These are phyloP conservation scores for Thereva nobilitata DNA, from an alignment of 2,888 invertebrate species.

Conservation along the genomic window DNA sequence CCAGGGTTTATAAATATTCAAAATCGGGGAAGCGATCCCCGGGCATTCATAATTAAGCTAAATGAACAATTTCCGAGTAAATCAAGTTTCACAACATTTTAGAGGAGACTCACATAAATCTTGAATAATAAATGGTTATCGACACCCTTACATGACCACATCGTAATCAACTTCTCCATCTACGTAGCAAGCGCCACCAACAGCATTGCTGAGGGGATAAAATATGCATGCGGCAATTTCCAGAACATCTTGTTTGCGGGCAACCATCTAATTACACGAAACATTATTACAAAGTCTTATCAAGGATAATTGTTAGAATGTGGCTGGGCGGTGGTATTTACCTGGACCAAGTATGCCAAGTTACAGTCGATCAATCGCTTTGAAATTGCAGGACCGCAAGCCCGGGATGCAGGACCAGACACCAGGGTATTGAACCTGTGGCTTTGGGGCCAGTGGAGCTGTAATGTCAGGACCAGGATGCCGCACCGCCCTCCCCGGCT, in stretches of 20 bases:
- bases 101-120: background rate
- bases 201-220: constrained; percentile 11
- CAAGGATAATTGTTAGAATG: constrained; percentile 28
- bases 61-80: background rate
- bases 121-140: constrained; percentile 22
- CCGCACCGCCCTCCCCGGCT: background rate
- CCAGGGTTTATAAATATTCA: too few species aligned
- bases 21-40: too few species aligned
- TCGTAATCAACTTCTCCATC: constrained; percentile 22
- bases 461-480: background rate
- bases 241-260: constrained; percentile 27
- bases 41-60: too few species aligned
- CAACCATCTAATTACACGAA: constrained; percentile 28
- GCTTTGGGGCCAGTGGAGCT: constrained; percentile 3
- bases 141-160: constrained; percentile 18
- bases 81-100: background rate
- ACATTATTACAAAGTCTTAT: constrained; percentile 32
- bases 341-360: constrained; percentile 20
- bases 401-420: background rate
- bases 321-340: constrained; percentile 13
- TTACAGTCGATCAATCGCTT: constrained; percentile 31
- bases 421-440: background rate
- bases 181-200: background rate
- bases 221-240: constrained; percentile 28
- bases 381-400: constrained; percentile 1